These are phyloP conservation scores for Pseudochirops cupreus DNA, from an alignment of 2,797 vertebrate species.

Conservation along the genomic window DNA sequence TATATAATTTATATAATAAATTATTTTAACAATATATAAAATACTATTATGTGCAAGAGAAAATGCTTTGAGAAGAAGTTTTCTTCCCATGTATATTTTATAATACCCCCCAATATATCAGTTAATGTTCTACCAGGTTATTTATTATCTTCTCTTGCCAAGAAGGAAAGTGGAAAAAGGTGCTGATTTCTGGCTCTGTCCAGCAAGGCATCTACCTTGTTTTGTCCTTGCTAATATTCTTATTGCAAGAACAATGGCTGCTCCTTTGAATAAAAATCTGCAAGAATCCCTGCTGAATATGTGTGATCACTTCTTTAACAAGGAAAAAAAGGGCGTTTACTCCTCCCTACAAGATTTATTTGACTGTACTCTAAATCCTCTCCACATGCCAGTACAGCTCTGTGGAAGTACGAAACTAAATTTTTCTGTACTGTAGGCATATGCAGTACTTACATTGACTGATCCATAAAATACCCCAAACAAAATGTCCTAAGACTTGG, in stretches of 20 bases:
- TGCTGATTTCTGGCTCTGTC: background rate
- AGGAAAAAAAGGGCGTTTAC: constrained; percentile 52
- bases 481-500: constrained; percentile 69
- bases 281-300: constrained; percentile 20
- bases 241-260: background rate
- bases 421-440: constrained; percentile 62
- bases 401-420: constrained; percentile 60
- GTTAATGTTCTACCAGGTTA: background rate
- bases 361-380: constrained; percentile 63
- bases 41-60: background rate
- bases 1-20: too few species aligned
- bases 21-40: background rate
- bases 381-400: constrained; percentile 54
- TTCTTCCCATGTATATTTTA: background rate
- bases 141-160: background rate
- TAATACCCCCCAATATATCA: background rate
- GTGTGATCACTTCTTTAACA: constrained; percentile 13
- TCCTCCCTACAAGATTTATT: constrained; percentile 68
- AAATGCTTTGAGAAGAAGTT: background rate
- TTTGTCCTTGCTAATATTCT: rapidly evolving
- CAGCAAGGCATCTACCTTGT: background rate
- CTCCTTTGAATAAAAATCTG: background rate
- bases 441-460: constrained; percentile 36
- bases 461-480: constrained; percentile 59
- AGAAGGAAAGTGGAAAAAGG: background rate